These are phyloP conservation scores for Chouioia cunea DNA, from an alignment of 2,888 invertebrate species.

Conservation along the genomic window DNA sequence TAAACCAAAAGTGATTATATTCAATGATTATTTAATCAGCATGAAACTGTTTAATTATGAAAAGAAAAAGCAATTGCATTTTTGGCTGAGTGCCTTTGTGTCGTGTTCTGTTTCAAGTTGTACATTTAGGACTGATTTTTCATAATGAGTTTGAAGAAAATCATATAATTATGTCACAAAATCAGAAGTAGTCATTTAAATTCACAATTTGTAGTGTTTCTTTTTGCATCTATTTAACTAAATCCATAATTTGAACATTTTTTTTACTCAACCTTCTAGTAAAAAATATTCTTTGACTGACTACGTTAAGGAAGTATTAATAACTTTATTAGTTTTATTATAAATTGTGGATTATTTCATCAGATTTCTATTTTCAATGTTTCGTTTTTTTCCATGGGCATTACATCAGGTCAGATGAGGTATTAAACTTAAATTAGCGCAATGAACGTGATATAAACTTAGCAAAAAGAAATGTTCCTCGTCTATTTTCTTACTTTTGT, in stretches of 20 bases:
- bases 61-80: constrained; percentile 52
- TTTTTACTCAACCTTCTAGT: too few relatives aligned
- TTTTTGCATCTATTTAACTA: too few relatives aligned
- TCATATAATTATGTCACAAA: constrained; percentile 57
- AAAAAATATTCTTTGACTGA: too few relatives aligned
- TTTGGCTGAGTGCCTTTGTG: constrained; percentile 53
- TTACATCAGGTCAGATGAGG: not conserved
- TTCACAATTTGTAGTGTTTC: constrained; percentile 13
- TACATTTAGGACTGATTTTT: constrained; percentile 62
- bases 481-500: constrained; percentile 46
- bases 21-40: constrained; percentile 58
- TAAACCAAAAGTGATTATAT: constrained; percentile 51
- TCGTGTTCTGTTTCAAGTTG: constrained; percentile 54
- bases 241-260: too few relatives aligned
- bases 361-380: constrained; percentile 3
- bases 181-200: constrained; percentile 25
- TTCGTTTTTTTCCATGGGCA: constrained; percentile 20
- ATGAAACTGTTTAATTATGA: constrained; percentile 61
- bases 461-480: constrained; percentile 47
- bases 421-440: constrained; percentile 23
- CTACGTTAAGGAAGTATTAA: too few relatives aligned
- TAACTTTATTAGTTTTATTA: constrained; percentile 11
- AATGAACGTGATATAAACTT: constrained; percentile 48
- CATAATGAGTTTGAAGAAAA: constrained; percentile 60
- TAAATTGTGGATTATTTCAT: constrained; percentile 27